Evolutionary conservation across 2,888 invertebrate species (phyloP), one percentile per base, ranked within the genome.

Genomic region (Calephelis perditalis): DNA sequence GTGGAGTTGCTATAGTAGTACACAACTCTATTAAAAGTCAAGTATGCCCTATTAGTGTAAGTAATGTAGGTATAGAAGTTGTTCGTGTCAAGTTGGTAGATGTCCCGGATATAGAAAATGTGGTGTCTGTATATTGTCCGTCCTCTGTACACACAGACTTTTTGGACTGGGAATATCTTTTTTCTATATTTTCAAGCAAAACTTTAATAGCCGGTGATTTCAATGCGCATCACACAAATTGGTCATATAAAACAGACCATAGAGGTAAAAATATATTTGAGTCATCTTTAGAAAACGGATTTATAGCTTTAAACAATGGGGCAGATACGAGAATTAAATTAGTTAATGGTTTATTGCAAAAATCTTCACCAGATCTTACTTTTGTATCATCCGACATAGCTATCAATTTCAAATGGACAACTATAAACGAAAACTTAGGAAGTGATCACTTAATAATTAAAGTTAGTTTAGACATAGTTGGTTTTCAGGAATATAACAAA

Each of bases 361-460:
- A 11, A 15, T 46, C 58, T 5, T 58, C 58, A 10, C 62, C 62
- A 46, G 66, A 65, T 37, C 44, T 68, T n/a, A 57, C 63, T 0
- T 62, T 68, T 11, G 57, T 59, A 9, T 58, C 68, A 3, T 12
- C 62, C 10, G 65, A 68, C 55, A 63, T 63, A 35, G 56, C 64
- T 5, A 49, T 60, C 8, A 12, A 63, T 5, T 62, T 65, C 57
- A 52, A 47, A 9, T 68, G 65, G 66, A 40, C 36, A n/a, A n/a
- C n/a, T 43, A 15, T 40, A 12, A 65, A 68, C 44, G 65, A 66
- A 55, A 59, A 52, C 55, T 47, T 67, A 15, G 61, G 61, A 15
- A 63, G 65, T 59, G 62, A 62, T 11, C 62, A 62, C 46, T 45
- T 62, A 15, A n/a, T 62, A 26, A 61, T 63, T 35, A 59, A 61